A percentile compares a stretch with the other conserved stretches of the same genome.
Conservation (phyloP, 1,140 invertebrate genomes). For the Diploscapter pachys region DNA sequence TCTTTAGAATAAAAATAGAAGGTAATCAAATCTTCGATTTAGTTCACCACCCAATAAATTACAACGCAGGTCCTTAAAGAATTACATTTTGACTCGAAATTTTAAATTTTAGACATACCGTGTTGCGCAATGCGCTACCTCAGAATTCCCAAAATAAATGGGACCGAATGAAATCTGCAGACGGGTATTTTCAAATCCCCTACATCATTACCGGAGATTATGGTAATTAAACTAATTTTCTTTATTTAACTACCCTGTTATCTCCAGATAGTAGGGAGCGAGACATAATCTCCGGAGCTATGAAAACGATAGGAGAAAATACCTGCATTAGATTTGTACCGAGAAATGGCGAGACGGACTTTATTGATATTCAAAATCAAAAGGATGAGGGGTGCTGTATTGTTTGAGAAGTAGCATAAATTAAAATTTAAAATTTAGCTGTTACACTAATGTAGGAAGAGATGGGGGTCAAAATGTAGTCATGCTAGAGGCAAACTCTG, state of each 20-base stretch:
- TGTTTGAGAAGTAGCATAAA: not conserved
- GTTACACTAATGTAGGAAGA: constrained; percentile 36
- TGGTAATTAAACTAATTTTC: constrained; percentile 17
- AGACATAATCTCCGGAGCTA: constrained; percentile 25
- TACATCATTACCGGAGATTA: constrained; percentile 34
- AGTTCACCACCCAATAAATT: not conserved
- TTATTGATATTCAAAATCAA: constrained; percentile 34
- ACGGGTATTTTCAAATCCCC: constrained; percentile 33
- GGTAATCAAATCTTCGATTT: not conserved
- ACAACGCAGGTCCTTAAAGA: not conserved
- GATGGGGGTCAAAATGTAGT: constrained; percentile 35
- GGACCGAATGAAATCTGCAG: constrained; percentile 26
- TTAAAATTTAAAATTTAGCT: constrained; percentile 19
- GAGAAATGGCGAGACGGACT: constrained; percentile 27
- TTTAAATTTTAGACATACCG: constrained; percentile 14
- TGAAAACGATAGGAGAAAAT: constrained; percentile 33
- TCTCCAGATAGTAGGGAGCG: constrained; percentile 30
- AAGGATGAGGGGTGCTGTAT: constrained; percentile 33
- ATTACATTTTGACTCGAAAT: not conserved
- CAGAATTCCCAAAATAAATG: constrained; percentile 33
- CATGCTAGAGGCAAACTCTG: constrained; percentile 40
- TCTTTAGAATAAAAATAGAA: not conserved
- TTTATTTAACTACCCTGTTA: not conserved
- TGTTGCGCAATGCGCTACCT: constrained; percentile 30
- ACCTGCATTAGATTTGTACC: constrained; percentile 34